Evolutionary conservation across 2,797 vertebrate species (phyloP).

Genomic region (Fistularia commersonii): DNA sequence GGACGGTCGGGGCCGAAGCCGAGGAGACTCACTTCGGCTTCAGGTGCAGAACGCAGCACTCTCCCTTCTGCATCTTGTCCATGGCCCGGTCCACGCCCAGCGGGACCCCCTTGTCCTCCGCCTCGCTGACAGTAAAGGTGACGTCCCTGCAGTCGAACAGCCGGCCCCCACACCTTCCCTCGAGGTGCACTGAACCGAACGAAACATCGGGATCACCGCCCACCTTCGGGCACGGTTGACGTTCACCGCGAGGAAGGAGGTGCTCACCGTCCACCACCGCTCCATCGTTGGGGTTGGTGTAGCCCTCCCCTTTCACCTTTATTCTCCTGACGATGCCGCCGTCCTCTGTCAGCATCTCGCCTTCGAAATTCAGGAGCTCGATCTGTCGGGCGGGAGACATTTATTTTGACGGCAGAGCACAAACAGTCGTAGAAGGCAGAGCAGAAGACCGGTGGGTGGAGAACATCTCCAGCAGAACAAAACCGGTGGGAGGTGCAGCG

Average conservation of each 20-base stretch:
- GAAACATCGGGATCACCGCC: conserved; percentile 1
- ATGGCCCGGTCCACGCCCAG: conserved; percentile 93
- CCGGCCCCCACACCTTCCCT: conserved; percentile 79
- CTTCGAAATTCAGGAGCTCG: conserved; percentile 88
- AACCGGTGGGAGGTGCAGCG: too few species aligned
- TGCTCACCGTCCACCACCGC: conserved; percentile 84
- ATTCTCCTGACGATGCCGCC: conserved; percentile 89
- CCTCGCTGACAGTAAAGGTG: conserved; percentile 87
- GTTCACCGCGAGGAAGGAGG: not conserved
- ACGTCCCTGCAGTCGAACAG: conserved; percentile 88
- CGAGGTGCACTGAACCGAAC: conserved; percentile 81
- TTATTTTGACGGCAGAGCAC: not conserved
- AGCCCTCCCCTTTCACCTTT: conserved; percentile 90
- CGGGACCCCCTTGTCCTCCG: conserved; percentile 87
- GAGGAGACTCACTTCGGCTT: conserved; percentile 80
- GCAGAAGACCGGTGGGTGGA: too few species aligned
- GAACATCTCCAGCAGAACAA: not conserved
- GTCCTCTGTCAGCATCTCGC: conserved; percentile 87
- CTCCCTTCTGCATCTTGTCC: conserved; percentile 95
- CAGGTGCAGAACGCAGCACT: conserved; percentile 86
- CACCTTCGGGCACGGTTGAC: not conserved
- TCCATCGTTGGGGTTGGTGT: conserved; percentile 89
- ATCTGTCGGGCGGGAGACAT: conserved; percentile 55
- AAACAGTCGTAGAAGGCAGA: conserved; percentile 6
- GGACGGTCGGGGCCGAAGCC: too few species aligned